phyloP scores from a whole-genome alignment of 2,113 vertebrate genomes.

The Kryptolebias marmoratus region DNA sequence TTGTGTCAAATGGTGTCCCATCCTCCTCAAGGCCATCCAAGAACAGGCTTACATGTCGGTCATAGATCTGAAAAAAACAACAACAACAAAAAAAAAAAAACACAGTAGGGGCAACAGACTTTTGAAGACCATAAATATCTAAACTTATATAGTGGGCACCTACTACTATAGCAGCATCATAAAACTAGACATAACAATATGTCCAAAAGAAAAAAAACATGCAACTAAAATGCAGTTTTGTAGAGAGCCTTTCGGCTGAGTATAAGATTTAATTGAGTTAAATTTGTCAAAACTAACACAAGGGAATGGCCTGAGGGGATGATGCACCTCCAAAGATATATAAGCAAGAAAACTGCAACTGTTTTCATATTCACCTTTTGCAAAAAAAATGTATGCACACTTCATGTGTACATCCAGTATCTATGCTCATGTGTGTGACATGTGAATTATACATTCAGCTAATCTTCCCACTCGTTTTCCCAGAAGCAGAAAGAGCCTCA shows the following conservation, averaged over 20 bases:
- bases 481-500: conserved; percentile 71
- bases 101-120: conserved; percentile 22
- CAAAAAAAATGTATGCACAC: conserved; percentile 28
- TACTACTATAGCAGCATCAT: no score
- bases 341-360: conserved; percentile 46
- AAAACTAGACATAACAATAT: neutral
- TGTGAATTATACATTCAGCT: conserved; percentile 79
- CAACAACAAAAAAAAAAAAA: neutral
- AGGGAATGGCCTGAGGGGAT: conserved; percentile 19
- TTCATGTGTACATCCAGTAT: conserved; percentile 29
- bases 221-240: neutral
- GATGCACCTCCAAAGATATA: conserved; percentile 18
- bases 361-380: conserved; percentile 14
- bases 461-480: conserved; percentile 78
- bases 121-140: neutral
- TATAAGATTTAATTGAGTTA: neutral
- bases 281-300: neutral
- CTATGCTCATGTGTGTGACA: conserved; percentile 40
- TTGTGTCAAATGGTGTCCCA: conserved; percentile 84
- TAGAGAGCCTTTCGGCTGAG: neutral
- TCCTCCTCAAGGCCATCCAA: conserved; percentile 90
- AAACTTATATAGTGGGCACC: neutral
- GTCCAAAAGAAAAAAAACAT: neutral
- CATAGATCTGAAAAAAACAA: conserved; percentile 82
- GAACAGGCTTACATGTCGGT: conserved; percentile 86